Base-by-base conservation (phyloP, 2,888 invertebrate genomes). In the Operophtera brumata region DNA sequence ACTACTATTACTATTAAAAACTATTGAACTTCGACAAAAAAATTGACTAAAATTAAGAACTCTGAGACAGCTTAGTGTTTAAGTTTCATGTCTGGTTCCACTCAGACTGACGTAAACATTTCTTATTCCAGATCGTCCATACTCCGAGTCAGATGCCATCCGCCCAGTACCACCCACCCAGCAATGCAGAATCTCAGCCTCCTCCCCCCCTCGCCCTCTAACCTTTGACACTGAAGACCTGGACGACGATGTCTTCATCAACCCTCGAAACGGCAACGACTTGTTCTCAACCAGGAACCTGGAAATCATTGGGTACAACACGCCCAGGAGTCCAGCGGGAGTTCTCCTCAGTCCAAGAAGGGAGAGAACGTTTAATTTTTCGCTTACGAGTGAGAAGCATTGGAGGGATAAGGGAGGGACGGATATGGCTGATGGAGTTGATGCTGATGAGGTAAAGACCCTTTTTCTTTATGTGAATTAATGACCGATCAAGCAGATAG, bases 381-480 rank as follows among this genome's bases (percentile, higher is more conserved):
- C 86, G 0, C 74, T 84, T 60, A 84, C 80, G 1, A 86, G 84
- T 56, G 89, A 89, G 70, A 90, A 89, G 63, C 89, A 89, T 64
- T 89, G 89, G 88, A 64, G 86, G 55, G 89, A 90, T 57, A 90
- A 89, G 78, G 89, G 89, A 0, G 89, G 89, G 62, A 90, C 89
- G 62, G 85, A 86, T 49, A 80, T 83, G 0, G 83, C 84, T 40
- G 88, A 89, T 58, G 86, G 82, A 0, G 66, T 83, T 3, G 78
- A 80, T 39, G 60, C 78, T 64, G 88, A 89, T 70, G 87, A 82
- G 84, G 88, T 88, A 61, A 77, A 4, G 85, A 57, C n/a, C 8
- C 6, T 30, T 30, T 20, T 20, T 20, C 20, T 20, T 20, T 3
- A 20, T 20, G 20, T 20, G 4, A 20, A 20, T 20, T 20, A n/a